Evolutionary conservation across 2,113 vertebrate genomes (phyloP), one percentile per base, ranked within the genome.

Genomic region (Syrmaticus mikado): DNA sequence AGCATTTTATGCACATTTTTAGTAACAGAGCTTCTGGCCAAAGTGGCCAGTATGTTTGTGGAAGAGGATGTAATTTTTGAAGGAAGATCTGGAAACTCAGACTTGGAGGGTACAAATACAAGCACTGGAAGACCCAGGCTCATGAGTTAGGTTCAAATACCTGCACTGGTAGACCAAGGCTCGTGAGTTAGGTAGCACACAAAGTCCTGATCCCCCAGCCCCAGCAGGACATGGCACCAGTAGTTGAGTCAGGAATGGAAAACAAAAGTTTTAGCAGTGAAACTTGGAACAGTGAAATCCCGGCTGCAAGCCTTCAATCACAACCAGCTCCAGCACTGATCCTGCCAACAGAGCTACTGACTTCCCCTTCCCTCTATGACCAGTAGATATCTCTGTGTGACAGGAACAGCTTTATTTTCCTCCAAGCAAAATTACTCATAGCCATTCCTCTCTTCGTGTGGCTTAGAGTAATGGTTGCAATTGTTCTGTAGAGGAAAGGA

Each of bases 131-230:
- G 70, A 74, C 43, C 13, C 10, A 2, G 8, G 13, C 58, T 90
- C 53, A 38, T 13, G 32, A 30, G 21, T 24, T 36, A 80, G 52
- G 14, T 81, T 12, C 16, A 38, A 73, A 21, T 14, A 65, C 6
- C 52, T 1, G 1, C 22, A 62, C 0, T 0, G 2, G 20, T 43
- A 86, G 70, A 74, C 46, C 13, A 8, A 2, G 10, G 15, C 46
- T 88, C 34, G 41, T 13, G 30, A n/a, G 14, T 19, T n/a, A 76
- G 34, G 10, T 46, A 3, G 1, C 48, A 85, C 10, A 11, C 14
- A 30, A 68, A 4, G 8, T 65, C 25, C 21, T 28, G 58, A 85
- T 18, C 40, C 34, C 43, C 24, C 17, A 88, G 57, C 10, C 36
- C 36, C 46, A 85, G 66, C 13, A 85, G 81, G 75, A 15, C n/a